Evolutionary conservation across 2,797 vertebrate genomes (phyloP).

Genomic region (Adelosebastes latens): DNA sequence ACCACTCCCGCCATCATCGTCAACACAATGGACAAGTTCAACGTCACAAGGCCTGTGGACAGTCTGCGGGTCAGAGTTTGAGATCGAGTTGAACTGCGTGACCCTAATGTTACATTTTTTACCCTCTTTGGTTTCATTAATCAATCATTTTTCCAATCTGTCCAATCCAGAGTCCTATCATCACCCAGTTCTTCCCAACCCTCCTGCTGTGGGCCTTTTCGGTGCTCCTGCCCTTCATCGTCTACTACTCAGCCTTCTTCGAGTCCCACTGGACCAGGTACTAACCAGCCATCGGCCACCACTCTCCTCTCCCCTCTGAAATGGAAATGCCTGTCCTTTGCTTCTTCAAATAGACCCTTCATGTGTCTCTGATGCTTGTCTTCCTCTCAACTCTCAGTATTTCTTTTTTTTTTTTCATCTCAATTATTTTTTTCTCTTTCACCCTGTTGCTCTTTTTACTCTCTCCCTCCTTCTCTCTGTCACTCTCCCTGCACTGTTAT

Average conservation of each 20-base stretch:
- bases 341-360: constrained; percentile 36
- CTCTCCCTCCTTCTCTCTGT: constrained; percentile 57
- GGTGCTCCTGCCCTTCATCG: constrained; percentile 93
- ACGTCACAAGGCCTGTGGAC: constrained; percentile 94
- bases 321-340: constrained; percentile 42
- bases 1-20: constrained; percentile 97
- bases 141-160: not conserved
- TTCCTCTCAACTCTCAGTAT: constrained; percentile 28
- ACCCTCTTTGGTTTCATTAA: not conserved
- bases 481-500: constrained; percentile 73
- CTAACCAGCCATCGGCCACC: constrained; percentile 18
- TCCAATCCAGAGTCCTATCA: constrained; percentile 88
- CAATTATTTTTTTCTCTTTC: constrained; percentile 51
- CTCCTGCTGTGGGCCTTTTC: constrained; percentile 96
- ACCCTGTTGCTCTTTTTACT: constrained; percentile 62
- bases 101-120: not conserved
- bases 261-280: constrained; percentile 99
- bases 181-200: constrained; percentile 97
- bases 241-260: constrained; percentile 95
- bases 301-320: constrained; percentile 30
- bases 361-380: constrained; percentile 14
- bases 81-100: not conserved
- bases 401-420: constrained; percentile 17
- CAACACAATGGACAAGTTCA: constrained; percentile 98
- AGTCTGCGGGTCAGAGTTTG: constrained; percentile 87